A percentile compares a stretch with the other conserved stretches of the same genome.
phyloP scores from a whole-genome alignment of 2,113 vertebrate genomes.

The Lichenostomus cassidix region DNA sequence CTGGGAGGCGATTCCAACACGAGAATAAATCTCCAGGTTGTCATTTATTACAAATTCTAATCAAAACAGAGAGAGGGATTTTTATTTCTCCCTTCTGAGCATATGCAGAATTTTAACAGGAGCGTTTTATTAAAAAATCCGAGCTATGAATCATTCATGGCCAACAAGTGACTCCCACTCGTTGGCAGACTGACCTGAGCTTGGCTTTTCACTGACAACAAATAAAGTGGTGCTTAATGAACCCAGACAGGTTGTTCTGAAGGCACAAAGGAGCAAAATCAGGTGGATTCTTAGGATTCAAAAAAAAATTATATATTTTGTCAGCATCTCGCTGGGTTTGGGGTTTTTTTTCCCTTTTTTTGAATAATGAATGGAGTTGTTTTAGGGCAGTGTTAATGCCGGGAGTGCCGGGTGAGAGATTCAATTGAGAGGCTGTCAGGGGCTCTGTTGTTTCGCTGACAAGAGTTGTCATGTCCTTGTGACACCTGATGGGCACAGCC shows the following conservation, averaged over 20 bases:
- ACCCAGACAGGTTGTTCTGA: conserved; percentile 52
- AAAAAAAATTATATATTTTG: conserved; percentile 30
- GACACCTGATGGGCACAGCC: conserved; percentile 61
- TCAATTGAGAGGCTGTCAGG: conserved; percentile 67
- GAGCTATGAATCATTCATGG: conserved; percentile 30
- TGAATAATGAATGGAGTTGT: conserved; percentile 70
- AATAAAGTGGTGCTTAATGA: conserved; percentile 54
- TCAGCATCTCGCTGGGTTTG: conserved; percentile 12
- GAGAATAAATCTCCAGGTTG: neutral
- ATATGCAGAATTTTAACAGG: neutral
- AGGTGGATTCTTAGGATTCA: conserved; percentile 33
- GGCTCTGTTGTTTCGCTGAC: conserved; percentile 65
- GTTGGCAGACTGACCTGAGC: conserved; percentile 44
- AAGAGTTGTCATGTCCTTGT: conserved; percentile 69
- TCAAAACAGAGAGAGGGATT: conserved; percentile 7
- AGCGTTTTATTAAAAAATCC: conserved; percentile 28
- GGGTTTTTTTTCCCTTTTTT: neutral
- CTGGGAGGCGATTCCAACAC: neutral
- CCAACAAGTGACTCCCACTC: conserved; percentile 28
- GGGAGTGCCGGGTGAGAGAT: conserved; percentile 58
- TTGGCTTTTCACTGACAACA: conserved; percentile 54
- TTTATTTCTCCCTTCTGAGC: conserved; percentile 36
- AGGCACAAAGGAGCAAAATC: conserved; percentile 25
- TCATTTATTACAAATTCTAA: conserved; percentile 11
- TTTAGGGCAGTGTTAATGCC: conserved; percentile 50